Conservation (phyloP, 1,140 invertebrate genomes). For the Sycophila sp. region DNA sequence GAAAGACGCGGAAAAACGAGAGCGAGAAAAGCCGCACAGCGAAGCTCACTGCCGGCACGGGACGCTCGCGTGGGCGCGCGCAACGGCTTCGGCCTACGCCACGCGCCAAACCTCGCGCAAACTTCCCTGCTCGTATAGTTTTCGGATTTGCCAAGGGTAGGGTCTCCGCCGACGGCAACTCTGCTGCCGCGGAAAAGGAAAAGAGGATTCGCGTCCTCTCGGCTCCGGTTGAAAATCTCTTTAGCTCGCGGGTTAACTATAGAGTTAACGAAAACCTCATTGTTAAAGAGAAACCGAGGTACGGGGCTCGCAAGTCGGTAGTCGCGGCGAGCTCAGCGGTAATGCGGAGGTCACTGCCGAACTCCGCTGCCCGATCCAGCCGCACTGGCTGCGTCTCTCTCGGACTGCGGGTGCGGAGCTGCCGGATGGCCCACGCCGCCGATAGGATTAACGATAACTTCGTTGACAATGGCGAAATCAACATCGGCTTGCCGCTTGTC, state of each 20-base stretch:
- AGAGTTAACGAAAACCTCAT: constrained; percentile 53
- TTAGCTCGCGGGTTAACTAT: constrained; percentile 8
- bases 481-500: constrained; percentile 17
- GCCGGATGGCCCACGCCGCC: not conserved
- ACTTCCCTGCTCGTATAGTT: not conserved
- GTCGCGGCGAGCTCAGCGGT: no score
- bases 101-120: not conserved
- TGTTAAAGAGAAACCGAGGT: constrained; percentile 29
- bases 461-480: not conserved
- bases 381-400: not conserved
- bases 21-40: no score
- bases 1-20: no score
- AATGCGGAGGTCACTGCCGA: not conserved
- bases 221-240: constrained; percentile 16
- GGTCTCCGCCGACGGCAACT: not conserved
- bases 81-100: constrained; percentile 9
- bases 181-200: not conserved
- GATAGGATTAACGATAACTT: constrained; percentile 24
- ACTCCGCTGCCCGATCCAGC: not conserved
- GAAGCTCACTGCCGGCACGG: no score
- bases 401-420: not conserved
- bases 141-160: not conserved
- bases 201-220: constrained; percentile 1
- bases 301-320: not conserved
- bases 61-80: not conserved